phyloP scores from a whole-genome alignment of 1,140 invertebrate genomes.

The Meteorus sp. region DNA sequence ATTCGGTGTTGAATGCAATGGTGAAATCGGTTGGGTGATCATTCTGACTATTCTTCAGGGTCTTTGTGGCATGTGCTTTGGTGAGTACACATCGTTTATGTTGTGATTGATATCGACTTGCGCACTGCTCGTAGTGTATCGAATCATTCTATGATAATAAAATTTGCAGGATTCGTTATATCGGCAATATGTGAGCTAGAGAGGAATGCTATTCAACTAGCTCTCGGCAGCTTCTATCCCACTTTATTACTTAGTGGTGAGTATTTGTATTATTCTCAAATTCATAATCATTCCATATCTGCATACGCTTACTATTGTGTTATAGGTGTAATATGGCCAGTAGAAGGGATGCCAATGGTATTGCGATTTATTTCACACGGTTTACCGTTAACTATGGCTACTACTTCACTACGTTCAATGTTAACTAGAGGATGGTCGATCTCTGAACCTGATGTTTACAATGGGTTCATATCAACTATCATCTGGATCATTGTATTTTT shows the following conservation, averaged over 20 bases:
- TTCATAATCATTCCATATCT: conserved; percentile 1
- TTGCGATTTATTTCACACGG: conserved; percentile 81
- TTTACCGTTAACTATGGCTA: conserved; percentile 88
- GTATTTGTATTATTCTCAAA: conserved; percentile 27
- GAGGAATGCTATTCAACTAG: conserved; percentile 90
- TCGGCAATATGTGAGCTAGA: conserved; percentile 90
- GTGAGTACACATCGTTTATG: conserved; percentile 55
- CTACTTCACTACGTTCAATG: conserved; percentile 85
- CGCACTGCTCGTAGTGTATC: neutral
- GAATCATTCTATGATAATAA: neutral
- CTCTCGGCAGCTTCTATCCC: conserved; percentile 93
- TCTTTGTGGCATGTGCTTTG: conserved; percentile 92
- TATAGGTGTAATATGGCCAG: conserved; percentile 84
- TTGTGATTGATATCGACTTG: neutral
- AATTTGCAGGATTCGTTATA: conserved; percentile 76
- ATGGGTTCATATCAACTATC: conserved; percentile 85
- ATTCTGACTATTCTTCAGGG: conserved; percentile 83
- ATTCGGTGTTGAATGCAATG: conserved; percentile 83
- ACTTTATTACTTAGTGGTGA: conserved; percentile 81
- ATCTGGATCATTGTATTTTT: conserved; percentile 87
- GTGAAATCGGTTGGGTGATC: conserved; percentile 81
- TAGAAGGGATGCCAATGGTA: conserved; percentile 84
- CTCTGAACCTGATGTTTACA: conserved; percentile 79
- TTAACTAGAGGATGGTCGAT: conserved; percentile 89
- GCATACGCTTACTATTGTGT: conserved; percentile 11